A percentile compares a stretch with the other conserved stretches of the same genome.
Conservation (phyloP, 1,140 invertebrate genomes). For the Calephelis nemesis region DNA sequence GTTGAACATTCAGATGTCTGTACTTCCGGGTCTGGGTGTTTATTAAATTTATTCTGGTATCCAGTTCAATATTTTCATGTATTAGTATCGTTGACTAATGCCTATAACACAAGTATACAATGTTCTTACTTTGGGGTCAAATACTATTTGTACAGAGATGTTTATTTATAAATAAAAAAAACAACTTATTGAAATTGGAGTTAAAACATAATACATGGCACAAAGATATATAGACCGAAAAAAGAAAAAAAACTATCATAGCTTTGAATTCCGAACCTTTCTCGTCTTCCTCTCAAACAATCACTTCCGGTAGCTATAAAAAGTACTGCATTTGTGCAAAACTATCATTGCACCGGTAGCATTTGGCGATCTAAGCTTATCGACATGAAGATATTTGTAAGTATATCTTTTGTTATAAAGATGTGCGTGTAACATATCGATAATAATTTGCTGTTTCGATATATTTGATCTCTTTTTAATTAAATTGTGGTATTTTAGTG, state of each 20-base stretch:
- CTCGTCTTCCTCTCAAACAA: slow-evolving; percentile 44
- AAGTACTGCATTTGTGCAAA: slow-evolving; percentile 51
- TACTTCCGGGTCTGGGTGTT: too few species aligned
- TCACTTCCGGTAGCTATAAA: slow-evolving; percentile 71
- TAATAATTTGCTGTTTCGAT: too few species aligned
- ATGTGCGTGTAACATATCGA: not conserved
- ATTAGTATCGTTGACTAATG: too few species aligned
- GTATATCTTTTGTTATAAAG: slow-evolving; percentile 43
- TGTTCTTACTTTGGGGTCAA: too few species aligned
- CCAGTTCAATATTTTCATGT: too few species aligned
- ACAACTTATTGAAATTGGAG: not conserved
- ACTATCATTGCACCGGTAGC: slow-evolving; percentile 50
- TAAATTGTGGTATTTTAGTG: too few species aligned
- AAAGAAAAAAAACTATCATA: slow-evolving; percentile 28
- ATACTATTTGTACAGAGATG: too few species aligned
- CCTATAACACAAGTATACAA: too few species aligned
- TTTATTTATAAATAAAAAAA: too few species aligned
- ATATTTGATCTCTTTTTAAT: too few species aligned
- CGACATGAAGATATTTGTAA: slow-evolving; percentile 72
- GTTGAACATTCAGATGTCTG: too few species aligned
- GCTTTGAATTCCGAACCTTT: slow-evolving; percentile 42
- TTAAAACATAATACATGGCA: not conserved
- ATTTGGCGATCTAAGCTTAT: slow-evolving; percentile 43
- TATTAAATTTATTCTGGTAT: too few species aligned
- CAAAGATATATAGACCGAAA: slow-evolving; percentile 25